These are phyloP conservation scores for Drosophila santomea DNA, from an alignment of 1,140 invertebrate species.

Conservation along the genomic window DNA sequence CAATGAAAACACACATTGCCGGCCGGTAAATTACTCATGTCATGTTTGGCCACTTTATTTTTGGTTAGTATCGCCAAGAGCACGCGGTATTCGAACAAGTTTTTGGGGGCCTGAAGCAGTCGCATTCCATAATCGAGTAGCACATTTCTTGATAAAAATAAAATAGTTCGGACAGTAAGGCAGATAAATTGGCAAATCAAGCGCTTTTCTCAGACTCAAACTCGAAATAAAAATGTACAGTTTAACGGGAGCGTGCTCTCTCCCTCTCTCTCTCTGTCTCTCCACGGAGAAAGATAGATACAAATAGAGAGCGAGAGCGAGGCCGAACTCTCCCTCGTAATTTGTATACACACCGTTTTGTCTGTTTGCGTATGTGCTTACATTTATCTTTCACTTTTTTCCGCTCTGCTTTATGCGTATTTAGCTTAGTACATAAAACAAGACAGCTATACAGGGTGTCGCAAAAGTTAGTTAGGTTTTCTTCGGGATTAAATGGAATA, in stretches of 20 bases:
- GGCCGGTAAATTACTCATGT: conserved; percentile 60
- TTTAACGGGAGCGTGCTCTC: conserved; percentile 54
- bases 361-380: conserved; percentile 64
- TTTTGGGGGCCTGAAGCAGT: conserved; percentile 12
- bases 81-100: conserved; percentile 8
- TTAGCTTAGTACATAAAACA: conserved; percentile 82
- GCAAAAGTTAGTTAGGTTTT: neutral
- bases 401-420: conserved; percentile 65
- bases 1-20: conserved; percentile 70
- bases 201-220: conserved; percentile 63
- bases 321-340: conserved; percentile 32
- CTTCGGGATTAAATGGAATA: neutral
- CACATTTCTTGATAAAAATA: conserved; percentile 69
- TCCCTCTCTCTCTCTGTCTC: neutral
- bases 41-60: conserved; percentile 25
- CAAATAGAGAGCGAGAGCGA: neutral
- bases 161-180: conserved; percentile 52
- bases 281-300: neutral
- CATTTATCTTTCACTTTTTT: conserved; percentile 79
- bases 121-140: conserved; percentile 53
- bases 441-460: conserved; percentile 69
- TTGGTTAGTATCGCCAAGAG: conserved; percentile 9
- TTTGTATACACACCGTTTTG: conserved; percentile 58
- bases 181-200: conserved; percentile 72
- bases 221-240: conserved; percentile 78